Evolutionary conservation across 2,888 invertebrate species (phyloP), one percentile per base, ranked within the genome.

Genomic region (Philopedon plagiatum): DNA sequence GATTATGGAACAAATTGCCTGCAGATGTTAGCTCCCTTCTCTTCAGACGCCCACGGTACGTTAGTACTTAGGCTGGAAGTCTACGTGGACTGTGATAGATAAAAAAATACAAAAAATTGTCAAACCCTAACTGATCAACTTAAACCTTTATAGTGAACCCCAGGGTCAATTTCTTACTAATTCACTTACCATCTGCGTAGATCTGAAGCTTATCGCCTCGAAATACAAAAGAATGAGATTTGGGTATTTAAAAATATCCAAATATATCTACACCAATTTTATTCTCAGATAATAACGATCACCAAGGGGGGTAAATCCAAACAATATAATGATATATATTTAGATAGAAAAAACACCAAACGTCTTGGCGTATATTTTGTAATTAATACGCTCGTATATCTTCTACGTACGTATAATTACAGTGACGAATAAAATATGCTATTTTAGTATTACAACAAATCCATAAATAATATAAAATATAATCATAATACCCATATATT

Each of bases 391-490:
- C 21, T 32, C 32, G 32, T 54, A 29, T 26, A 54, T 54, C 51
- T 61, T n/a, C n/a, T n/a, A n/a, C n/a, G n/a, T n/a, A n/a, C n/a
- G 19, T 26, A 46, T 61, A 61, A 61, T 61, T 61, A 32, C 19
- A 11, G 46, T 46, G 61, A 46, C 61, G 46, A 44, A 29, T 32
- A 61, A 61, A 60, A 46, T 26, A 44, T 19, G 61, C 23, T 69
- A 65, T 71, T 37, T 51, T 66, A 69, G 56, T 69, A 62, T 71
- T 62, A 44, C 56, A 71, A 66, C 71, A 71, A 41, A 56, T 46
- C 71, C 71, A 65, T 71, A 71, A 71, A 71, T 71, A 71, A 71
- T 68, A 61, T 57, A 46, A 72, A 63, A 39, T 72, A 62, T 56
- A 41, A 63, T 60, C 61, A 65, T 61, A 61, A 65, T 60, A 41